Percentiles rank a stretch among this genome's conserved stretches.
phyloP scores from a whole-genome alignment of 2,888 invertebrate species.

The Plagodis pulveraria region DNA sequence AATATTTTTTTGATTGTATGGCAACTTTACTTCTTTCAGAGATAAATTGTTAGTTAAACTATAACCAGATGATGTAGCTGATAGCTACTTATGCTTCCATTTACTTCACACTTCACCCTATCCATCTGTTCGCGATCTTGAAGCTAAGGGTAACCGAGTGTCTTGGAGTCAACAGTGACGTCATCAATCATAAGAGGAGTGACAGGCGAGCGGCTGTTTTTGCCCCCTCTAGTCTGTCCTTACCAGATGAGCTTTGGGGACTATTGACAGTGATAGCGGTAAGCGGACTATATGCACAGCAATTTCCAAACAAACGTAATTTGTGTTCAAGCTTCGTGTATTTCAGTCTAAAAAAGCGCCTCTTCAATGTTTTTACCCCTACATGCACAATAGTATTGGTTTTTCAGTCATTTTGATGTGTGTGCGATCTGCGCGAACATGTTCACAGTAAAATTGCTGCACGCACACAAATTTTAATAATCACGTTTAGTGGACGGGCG shows the following conservation, averaged over 20 bases:
- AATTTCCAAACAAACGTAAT: background rate
- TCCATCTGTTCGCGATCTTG: conserved; percentile 45
- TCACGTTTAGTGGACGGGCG: background rate
- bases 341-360: background rate
- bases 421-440: no score
- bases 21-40: no score
- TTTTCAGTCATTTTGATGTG: background rate
- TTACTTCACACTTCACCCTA: conserved; percentile 23
- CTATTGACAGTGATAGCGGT: conserved; percentile 11
- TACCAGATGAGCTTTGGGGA: conserved; percentile 57
- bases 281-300: conserved; percentile 6
- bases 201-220: conserved; percentile 63
- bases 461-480: no score
- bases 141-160: conserved; percentile 54
- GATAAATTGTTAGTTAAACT: no score
- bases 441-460: background rate
- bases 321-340: no score
- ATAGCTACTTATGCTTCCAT: conserved; percentile 27
- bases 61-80: background rate
- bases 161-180: conserved; percentile 48
- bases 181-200: conserved; percentile 65
- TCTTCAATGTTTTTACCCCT: background rate
- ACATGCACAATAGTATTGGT: no score
- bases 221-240: conserved; percentile 56
- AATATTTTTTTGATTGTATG: no score